Evolutionary conservation across 2,888 invertebrate species (phyloP).

Genomic region (Furcula furcula): DNA sequence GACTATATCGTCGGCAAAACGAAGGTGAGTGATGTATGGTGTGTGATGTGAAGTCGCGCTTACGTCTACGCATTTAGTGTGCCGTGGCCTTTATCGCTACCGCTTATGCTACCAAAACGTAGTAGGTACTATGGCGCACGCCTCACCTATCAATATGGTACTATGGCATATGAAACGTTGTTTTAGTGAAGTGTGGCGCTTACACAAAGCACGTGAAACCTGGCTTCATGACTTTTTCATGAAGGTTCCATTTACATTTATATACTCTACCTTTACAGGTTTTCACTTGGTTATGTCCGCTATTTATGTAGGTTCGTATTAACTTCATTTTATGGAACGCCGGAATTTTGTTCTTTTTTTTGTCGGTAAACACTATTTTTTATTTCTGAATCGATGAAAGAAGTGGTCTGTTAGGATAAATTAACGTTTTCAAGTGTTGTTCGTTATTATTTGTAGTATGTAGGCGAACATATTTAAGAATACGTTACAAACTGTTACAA

Average conservation of each 20-base stretch:
- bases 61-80: too few species aligned
- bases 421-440: too few species aligned
- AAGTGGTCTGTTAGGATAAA: too few species aligned
- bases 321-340: constrained; percentile 8
- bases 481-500: too few species aligned
- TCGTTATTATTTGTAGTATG: too few species aligned
- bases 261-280: constrained; percentile 18
- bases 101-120: too few species aligned
- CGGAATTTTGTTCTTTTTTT: constrained; percentile 8
- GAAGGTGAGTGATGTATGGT: too few species aligned
- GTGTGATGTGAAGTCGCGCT: not conserved
- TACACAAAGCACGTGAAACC: constrained; percentile 19
- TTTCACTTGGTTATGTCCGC: constrained; percentile 16
- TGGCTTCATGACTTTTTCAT: constrained; percentile 32
- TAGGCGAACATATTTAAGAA: too few species aligned
- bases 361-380: not conserved
- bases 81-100: too few species aligned
- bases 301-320: constrained; percentile 10
- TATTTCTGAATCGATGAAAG: not conserved
- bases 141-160: too few species aligned
- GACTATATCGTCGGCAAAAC: too few species aligned
- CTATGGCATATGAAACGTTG: not conserved
- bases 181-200: constrained; percentile 1
- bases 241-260: constrained; percentile 30
- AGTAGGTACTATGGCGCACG: too few species aligned